Evolutionary conservation across 2,888 invertebrate species (phyloP), one percentile per base, ranked within the genome.

Genomic region (Hesperia comma): DNA sequence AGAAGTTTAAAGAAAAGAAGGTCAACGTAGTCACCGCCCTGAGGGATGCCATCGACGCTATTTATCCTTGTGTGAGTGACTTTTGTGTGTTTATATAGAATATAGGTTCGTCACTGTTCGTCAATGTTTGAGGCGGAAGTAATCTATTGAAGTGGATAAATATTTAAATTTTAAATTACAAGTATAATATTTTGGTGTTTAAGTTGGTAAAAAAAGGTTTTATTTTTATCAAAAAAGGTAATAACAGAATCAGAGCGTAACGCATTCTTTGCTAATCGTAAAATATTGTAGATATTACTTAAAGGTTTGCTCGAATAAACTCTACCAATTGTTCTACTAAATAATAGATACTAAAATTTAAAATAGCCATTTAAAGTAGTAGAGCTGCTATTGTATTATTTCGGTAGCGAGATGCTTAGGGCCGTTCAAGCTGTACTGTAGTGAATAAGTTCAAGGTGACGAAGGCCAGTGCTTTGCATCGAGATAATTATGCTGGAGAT

Each of bases 1-100:
- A 99, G 78, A 99, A 99, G 88, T 99, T 99, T 82, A 98, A 98
- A 79, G 99, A 99, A 86, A 99, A 99, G 93, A 99, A 99, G 80
- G 93, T 95, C 2, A 96, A 95, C 79, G 99, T 99, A 0, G 98
- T 99, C 0, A 84, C 94, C 2, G 96, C 97, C 0, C 88, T 99
- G 54, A 93, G 97, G 63, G 99, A 99, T 69, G 97, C 98, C 6
- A 95, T 97, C 21, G 99, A 99, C 90, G 97, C 97, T 43, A 95
- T 98, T 71, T 98, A 96, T 84, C 93, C 94, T 62, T 94, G 95
- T 76, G 96, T 97, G 84, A 94, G 94, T 93, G 55, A 61, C 3
- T 19, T 19, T 49, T 15, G n/a, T n/a, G n/a, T n/a, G n/a, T 19
- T 46, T 33, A 33, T 33, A 1, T 33, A 33, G 33, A 33, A 33